Conservation (phyloP, 1,140 invertebrate genomes). For the Pseudomyrmex pallidus region DNA sequence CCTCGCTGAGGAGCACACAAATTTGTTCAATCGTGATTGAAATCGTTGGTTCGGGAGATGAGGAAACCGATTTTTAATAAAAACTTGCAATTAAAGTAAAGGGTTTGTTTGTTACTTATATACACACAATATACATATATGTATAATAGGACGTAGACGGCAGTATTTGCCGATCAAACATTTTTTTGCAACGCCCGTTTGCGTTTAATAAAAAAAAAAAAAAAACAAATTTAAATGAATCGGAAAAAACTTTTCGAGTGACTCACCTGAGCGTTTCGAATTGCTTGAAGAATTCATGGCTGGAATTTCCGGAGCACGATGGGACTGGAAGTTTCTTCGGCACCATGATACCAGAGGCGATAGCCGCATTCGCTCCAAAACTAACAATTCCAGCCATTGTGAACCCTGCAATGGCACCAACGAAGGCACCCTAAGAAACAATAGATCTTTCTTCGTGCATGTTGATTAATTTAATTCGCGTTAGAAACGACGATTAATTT, state of each 20-base stretch:
- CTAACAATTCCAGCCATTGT: constrained; percentile 79
- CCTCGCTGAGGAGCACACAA: constrained; percentile 76
- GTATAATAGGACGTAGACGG: too few relatives aligned
- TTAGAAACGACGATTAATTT: constrained; percentile 16
- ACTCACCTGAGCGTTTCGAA: constrained; percentile 78
- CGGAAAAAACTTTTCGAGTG: constrained; percentile 24
- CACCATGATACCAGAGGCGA: constrained; percentile 74
- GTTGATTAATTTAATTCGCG: background rate
- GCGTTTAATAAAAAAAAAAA: background rate
- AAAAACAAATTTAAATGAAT: constrained; percentile 17
- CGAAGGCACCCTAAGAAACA: constrained; percentile 78
- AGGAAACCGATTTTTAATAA: background rate
- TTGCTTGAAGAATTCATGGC: constrained; percentile 76
- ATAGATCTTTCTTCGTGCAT: constrained; percentile 52
- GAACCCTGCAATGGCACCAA: constrained; percentile 79
- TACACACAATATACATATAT: too few relatives aligned
- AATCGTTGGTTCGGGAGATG: too few relatives aligned
- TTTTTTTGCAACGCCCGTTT: too few relatives aligned
- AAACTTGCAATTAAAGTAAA: too few relatives aligned
- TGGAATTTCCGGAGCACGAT: constrained; percentile 77
- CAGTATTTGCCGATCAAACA: too few relatives aligned
- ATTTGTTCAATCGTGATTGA: background rate
- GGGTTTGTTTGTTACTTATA: too few relatives aligned
- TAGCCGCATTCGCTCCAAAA: constrained; percentile 79
- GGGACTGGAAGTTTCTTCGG: constrained; percentile 80